phyloP scores from a whole-genome alignment of 2,113 vertebrate species.

The Malurus melanocephalus region DNA sequence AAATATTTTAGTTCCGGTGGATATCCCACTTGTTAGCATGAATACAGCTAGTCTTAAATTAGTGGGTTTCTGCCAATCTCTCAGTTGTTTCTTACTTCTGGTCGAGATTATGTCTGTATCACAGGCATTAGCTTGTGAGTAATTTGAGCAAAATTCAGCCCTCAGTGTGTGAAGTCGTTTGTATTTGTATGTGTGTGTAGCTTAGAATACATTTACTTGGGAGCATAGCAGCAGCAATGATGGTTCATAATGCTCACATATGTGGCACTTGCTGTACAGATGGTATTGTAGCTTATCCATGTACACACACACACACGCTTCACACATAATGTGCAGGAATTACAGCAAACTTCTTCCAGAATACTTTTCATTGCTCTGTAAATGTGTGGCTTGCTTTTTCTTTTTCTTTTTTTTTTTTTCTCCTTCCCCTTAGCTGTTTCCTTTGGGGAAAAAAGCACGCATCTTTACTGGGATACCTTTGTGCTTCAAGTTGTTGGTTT shows the following conservation, averaged over 20 bases:
- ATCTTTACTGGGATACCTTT: not conserved
- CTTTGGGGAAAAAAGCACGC: not conserved
- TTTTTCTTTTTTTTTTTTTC: no score
- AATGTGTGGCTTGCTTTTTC: not conserved
- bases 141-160: not conserved
- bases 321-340: constrained; percentile 31
- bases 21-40: not conserved
- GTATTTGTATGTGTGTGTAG: constrained; percentile 13
- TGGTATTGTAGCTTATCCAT: constrained; percentile 45
- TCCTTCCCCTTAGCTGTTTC: not conserved
- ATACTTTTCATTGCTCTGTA: not conserved
- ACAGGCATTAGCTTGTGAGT: not conserved
- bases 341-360: constrained; percentile 28
- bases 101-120: not conserved
- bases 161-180: not conserved
- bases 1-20: not conserved
- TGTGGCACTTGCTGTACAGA: constrained; percentile 50
- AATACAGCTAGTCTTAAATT: not conserved
- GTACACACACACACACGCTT: constrained; percentile 25
- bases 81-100: not conserved
- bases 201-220: constrained; percentile 27
- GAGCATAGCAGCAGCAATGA: constrained; percentile 29
- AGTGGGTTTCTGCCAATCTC: not conserved
- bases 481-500: not conserved
- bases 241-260: constrained; percentile 34